Conservation (phyloP, 1,140 invertebrate species). For the Megalonaias nervosa region DNA sequence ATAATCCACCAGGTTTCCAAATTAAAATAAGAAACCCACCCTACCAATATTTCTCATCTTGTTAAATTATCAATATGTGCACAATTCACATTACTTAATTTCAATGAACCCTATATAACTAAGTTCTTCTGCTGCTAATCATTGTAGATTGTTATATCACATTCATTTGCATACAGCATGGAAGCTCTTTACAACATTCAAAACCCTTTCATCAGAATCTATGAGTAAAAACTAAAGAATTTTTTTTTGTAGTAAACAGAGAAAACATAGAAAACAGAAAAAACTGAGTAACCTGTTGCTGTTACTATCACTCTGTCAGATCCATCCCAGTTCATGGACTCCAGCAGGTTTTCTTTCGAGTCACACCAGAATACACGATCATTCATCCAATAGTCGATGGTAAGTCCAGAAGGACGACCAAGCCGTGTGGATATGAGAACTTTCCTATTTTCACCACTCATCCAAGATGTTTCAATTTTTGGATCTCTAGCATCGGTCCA, state of each 20-base stretch:
- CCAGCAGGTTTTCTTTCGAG: slow-evolving; percentile 93
- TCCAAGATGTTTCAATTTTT: slow-evolving; percentile 83
- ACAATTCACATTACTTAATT: too few species aligned
- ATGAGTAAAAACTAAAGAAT: neutral
- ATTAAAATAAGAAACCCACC: too few species aligned
- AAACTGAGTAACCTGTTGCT: slow-evolving; percentile 74
- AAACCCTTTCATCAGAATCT: neutral
- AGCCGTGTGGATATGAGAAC: slow-evolving; percentile 85
- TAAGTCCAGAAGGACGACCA: slow-evolving; percentile 87
- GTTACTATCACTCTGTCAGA: slow-evolving; percentile 82
- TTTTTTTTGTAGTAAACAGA: too few species aligned
- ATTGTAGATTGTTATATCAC: neutral
- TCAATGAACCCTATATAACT: too few species aligned
- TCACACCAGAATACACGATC: slow-evolving; percentile 96
- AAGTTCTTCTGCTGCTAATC: too few species aligned
- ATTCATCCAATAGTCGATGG: slow-evolving; percentile 89
- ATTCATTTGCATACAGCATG: neutral
- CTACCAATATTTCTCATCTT: too few species aligned
- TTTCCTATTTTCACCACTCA: slow-evolving; percentile 92
- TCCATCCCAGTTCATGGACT: slow-evolving; percentile 89
- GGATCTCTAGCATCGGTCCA: slow-evolving; percentile 90
- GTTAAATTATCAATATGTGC: too few species aligned
- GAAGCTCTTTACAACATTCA: too few species aligned
- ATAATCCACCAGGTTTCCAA: too few species aligned
- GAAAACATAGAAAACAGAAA: neutral